Conservation (phyloP, 2,797 vertebrate species). For the Acanthurus lineatus region DNA sequence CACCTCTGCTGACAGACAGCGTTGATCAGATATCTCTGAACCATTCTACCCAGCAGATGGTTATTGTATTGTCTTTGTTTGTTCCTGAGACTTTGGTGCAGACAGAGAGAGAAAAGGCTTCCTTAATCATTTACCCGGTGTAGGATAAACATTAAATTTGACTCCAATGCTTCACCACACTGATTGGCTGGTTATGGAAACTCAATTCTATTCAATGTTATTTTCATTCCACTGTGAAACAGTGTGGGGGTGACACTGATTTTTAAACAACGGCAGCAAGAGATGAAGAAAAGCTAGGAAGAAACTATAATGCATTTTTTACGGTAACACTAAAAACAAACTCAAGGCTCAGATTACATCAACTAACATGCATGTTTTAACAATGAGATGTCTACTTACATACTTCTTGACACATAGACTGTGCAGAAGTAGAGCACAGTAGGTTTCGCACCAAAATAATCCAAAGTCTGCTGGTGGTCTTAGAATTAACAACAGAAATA, state of each 20-base stretch:
- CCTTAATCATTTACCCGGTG: constrained; percentile 60
- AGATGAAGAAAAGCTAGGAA: background rate
- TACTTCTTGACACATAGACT: background rate
- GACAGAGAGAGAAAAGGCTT: constrained; percentile 32
- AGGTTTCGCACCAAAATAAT: constrained; percentile 2
- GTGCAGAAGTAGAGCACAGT: background rate
- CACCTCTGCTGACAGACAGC: background rate
- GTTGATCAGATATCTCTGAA: constrained; percentile 31
- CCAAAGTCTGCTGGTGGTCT: background rate
- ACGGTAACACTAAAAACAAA: constrained; percentile 7
- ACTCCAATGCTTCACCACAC: constrained; percentile 16
- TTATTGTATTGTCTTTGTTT: constrained; percentile 48
- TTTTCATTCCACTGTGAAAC: constrained; percentile 35
- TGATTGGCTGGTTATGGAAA: constrained; percentile 24
- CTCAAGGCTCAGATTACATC: background rate
- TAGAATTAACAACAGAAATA: constrained; percentile 1
- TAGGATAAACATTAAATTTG: constrained; percentile 51
- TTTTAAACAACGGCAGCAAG: constrained; percentile 10
- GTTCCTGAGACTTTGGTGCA: constrained; percentile 29
- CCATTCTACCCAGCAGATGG: constrained; percentile 30
- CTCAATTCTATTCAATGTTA: constrained; percentile 17
- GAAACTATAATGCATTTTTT: background rate
- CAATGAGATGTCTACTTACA: background rate
- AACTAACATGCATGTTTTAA: background rate
- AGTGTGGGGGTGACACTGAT: background rate